Conservation (phyloP, 2,888 invertebrate genomes). For the Sabatieria punctata region DNA sequence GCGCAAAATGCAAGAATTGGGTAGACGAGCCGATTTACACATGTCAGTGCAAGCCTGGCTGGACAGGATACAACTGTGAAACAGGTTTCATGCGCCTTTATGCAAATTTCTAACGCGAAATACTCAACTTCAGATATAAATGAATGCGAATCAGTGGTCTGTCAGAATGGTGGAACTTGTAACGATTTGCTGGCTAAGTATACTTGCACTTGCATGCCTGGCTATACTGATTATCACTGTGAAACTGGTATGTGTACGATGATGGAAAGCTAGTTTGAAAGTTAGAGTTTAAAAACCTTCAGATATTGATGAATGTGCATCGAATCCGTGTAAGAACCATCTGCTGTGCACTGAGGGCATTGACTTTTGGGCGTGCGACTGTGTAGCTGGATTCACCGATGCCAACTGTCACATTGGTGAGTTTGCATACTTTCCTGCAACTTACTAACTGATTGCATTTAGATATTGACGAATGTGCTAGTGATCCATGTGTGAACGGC, state of each 20-base stretch:
- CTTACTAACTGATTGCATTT: not conserved
- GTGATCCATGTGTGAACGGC: no score
- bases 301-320: slow-evolving; percentile 53
- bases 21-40: no score
- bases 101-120: not conserved
- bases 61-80: not conserved
- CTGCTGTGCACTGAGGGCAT: slow-evolving; percentile 46
- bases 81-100: not conserved
- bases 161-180: not conserved
- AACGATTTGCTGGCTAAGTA: not conserved
- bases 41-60: not conserved
- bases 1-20: not conserved
- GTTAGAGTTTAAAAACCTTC: not conserved
- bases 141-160: not conserved
- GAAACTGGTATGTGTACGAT: slow-evolving; percentile 60
- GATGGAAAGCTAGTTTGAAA: no score
- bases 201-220: slow-evolving; percentile 33
- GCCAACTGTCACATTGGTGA: slow-evolving; percentile 51
- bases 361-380: slow-evolving; percentile 63
- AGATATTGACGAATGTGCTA: not conserved
- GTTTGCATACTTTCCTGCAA: not conserved
- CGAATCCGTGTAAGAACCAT: slow-evolving; percentile 55
- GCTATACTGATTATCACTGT: slow-evolving; percentile 72
- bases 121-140: slow-evolving; percentile 4
- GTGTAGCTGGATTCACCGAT: slow-evolving; percentile 35